Base-by-base conservation (phyloP, 2,888 invertebrate genomes). In the Brachyptera risi region DNA sequence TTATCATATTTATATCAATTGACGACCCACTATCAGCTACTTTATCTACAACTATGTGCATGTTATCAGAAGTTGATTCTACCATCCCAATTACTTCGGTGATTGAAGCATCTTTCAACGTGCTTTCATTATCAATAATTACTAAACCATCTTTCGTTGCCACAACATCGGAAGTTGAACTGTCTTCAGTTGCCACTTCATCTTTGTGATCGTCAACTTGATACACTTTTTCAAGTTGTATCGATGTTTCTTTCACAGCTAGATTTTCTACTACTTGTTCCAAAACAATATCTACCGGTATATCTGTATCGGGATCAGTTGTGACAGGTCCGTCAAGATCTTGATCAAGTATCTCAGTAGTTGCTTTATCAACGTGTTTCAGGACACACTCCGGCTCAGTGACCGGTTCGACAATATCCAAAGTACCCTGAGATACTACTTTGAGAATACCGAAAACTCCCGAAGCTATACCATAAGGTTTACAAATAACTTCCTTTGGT, bases 31-130 rank as follows among this genome's bases (percentile, higher is more conserved):
- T 44, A 35, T 19, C 56, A 42, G 42, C 38, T n/a, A 44, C 40
- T 35, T 59, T 19, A 15, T 42, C 58, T 42, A 31, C 50, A 24
- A 38, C 26, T 35, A 49, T 13, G 15, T 37, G 15, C 38, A 37
- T 19, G 7, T 57, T 13, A 3, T 27, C 21, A 27, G 57, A 49
- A 13, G 51, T 58, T 2, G 58, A 59, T 54, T 63, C 60, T 37
- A 57, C 64, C 23, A 58, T 23, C 21, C 24, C 49, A 23, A 49
- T 3, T 19, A 5, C n/a, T 40, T 40, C 42, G n/a, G 42, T 31
- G 5, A 31, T n/a, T n/a, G n/a, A n/a, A n/a, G n/a, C n/a, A n/a
- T n/a, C n/a, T n/a, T n/a, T n/a, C n/a, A n/a, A n/a, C n/a, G n/a
- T n/a, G n/a, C n/a, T n/a, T n/a, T n/a, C n/a, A n/a, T n/a, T n/a